phyloP scores from a whole-genome alignment of 2,888 invertebrate species.

The Scaptomyza polygonia region DNA sequence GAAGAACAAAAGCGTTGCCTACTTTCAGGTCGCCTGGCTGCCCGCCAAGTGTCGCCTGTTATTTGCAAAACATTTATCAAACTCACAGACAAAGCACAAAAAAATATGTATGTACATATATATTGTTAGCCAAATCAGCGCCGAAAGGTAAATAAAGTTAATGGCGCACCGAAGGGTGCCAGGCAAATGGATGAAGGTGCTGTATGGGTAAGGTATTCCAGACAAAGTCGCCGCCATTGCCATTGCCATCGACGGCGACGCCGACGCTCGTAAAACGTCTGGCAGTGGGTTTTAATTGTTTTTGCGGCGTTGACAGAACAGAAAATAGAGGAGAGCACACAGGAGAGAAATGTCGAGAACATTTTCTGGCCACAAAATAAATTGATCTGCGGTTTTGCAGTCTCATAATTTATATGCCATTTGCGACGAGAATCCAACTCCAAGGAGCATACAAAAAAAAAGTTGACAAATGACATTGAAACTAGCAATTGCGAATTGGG shows the following conservation, averaged over 20 bases:
- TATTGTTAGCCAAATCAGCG: slow-evolving; percentile 61
- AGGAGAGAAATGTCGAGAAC: slow-evolving; percentile 33
- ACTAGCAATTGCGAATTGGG: slow-evolving; percentile 35
- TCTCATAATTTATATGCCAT: slow-evolving; percentile 67
- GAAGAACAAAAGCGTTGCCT: slow-evolving; percentile 52
- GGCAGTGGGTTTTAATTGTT: slow-evolving; percentile 66
- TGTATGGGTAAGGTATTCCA: slow-evolving; percentile 8
- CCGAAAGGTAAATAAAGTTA: slow-evolving; percentile 65
- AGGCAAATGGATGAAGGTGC: not conserved
- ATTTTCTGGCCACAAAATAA: slow-evolving; percentile 68
- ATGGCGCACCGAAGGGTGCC: slow-evolving; percentile 25
- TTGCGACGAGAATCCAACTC: slow-evolving; percentile 7
- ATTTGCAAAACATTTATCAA: slow-evolving; percentile 75
- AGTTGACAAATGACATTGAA: slow-evolving; percentile 60
- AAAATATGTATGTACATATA: slow-evolving; percentile 1
- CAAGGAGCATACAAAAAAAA: slow-evolving; percentile 5
- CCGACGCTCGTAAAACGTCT: slow-evolving; percentile 61
- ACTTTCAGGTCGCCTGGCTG: slow-evolving; percentile 62
- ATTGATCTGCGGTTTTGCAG: slow-evolving; percentile 68
- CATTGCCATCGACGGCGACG: slow-evolving; percentile 9
- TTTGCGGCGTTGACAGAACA: slow-evolving; percentile 59
- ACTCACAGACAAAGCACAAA: slow-evolving; percentile 26
- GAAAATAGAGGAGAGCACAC: slow-evolving; percentile 14
- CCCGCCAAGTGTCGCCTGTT: slow-evolving; percentile 69
- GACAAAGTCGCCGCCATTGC: slow-evolving; percentile 33